These are phyloP conservation scores for Acanthococcus lagerstroemiae DNA, from an alignment of 2,888 invertebrate genomes.

Conservation along the genomic window DNA sequence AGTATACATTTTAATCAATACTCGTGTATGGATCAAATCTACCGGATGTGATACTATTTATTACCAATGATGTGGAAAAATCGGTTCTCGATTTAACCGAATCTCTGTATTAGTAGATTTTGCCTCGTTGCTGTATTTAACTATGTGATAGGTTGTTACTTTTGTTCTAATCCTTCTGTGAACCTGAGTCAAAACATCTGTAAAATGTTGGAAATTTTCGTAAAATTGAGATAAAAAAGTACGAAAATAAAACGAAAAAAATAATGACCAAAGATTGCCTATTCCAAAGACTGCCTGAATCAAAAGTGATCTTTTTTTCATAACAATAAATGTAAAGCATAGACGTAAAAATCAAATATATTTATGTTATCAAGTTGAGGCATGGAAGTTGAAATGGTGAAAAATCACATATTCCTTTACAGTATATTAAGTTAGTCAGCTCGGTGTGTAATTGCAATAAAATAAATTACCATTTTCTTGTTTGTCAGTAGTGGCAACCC, in stretches of 20 bases:
- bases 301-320: slow-evolving; percentile 26
- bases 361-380: neutral
- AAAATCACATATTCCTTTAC: too few species aligned
- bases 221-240: too few species aligned
- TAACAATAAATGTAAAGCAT: too few species aligned
- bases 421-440: too few species aligned
- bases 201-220: too few species aligned
- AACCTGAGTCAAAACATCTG: too few species aligned
- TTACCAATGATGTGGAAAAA: slow-evolving; percentile 14
- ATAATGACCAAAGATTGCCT: slow-evolving; percentile 29
- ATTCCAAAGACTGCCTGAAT: slow-evolving; percentile 31
- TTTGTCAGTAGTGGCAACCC: slow-evolving; percentile 30
- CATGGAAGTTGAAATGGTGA: too few species aligned
- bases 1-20: slow-evolving; percentile 11
- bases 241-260: neutral
- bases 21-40: slow-evolving; percentile 14
- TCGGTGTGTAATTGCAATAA: slow-evolving; percentile 11
- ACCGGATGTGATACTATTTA: slow-evolving; percentile 15
- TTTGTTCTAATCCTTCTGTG: slow-evolving; percentile 14
- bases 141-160: slow-evolving; percentile 25
- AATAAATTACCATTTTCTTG: slow-evolving; percentile 16
- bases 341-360: slow-evolving; percentile 22
- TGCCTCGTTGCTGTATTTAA: too few species aligned
- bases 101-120: slow-evolving; percentile 17
- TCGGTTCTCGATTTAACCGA: slow-evolving; percentile 3